phyloP scores from a whole-genome alignment of 2,888 invertebrate genomes.

The Leptogaster cylindrica region DNA sequence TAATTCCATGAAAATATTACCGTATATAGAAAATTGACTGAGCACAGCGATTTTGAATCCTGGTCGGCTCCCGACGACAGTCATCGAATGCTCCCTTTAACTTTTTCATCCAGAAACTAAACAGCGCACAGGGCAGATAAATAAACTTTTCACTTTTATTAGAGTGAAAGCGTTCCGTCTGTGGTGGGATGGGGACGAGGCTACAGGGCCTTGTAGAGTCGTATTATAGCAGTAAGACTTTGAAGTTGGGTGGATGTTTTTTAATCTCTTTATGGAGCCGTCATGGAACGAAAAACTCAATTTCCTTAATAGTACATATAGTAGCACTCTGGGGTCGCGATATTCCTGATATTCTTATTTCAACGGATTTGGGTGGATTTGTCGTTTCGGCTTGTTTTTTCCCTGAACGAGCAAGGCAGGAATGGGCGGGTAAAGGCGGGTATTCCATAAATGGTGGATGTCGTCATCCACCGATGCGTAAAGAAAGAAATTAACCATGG shows the following conservation, averaged over 20 bases:
- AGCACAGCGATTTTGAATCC: background rate
- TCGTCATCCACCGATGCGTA: slow-evolving; percentile 13
- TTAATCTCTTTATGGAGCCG: slow-evolving; percentile 47
- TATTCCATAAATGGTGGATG: background rate
- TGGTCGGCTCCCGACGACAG: slow-evolving; percentile 6
- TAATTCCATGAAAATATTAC: background rate
- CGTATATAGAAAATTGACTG: background rate
- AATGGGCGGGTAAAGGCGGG: background rate
- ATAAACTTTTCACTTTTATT: slow-evolving; percentile 45
- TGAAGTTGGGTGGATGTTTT: slow-evolving; percentile 45
- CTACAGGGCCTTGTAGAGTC: too few relatives aligned
- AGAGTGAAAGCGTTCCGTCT: slow-evolving; percentile 21
- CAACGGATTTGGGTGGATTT: slow-evolving; percentile 27
- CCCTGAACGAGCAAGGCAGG: background rate
- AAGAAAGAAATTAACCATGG: slow-evolving; percentile 29
- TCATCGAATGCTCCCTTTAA: slow-evolving; percentile 34
- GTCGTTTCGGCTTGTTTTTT: slow-evolving; percentile 10
- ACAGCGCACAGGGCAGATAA: slow-evolving; percentile 34
- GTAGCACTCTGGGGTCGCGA: background rate
- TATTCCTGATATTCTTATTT: background rate
- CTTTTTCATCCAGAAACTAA: slow-evolving; percentile 36
- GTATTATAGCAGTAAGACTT: slow-evolving; percentile 33
- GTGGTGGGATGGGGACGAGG: background rate
- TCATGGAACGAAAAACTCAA: slow-evolving; percentile 47
- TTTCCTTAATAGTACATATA: slow-evolving; percentile 45